A percentile compares a stretch with the other conserved stretches of the same genome.
phyloP scores from a whole-genome alignment of 2,113 vertebrate genomes.

The Laterallus jamaicensis region DNA sequence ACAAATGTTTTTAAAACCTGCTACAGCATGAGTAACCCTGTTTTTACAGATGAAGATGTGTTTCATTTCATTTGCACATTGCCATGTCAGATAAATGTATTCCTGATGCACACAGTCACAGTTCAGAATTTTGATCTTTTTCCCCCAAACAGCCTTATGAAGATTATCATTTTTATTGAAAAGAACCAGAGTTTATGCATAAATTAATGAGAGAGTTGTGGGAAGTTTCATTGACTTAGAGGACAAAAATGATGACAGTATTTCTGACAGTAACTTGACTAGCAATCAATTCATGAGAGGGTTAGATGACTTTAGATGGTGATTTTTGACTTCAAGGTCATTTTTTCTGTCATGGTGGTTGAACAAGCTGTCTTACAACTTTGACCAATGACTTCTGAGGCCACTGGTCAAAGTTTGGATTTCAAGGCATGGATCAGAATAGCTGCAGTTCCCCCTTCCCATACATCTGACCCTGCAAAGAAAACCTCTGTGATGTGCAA shows the following conservation, averaged over 20 bases:
- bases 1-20: neutral
- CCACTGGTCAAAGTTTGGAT: neutral
- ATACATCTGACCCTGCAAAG: neutral
- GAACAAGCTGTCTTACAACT: constrained; percentile 2
- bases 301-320: neutral
- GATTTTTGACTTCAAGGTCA: constrained; percentile 44
- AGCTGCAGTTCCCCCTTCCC: neutral
- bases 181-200: neutral
- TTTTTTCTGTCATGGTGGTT: constrained; percentile 8
- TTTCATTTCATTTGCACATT: neutral
- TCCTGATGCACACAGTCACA: neutral
- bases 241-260: neutral
- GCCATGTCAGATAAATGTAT: neutral
- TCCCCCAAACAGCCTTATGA: neutral
- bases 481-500: neutral
- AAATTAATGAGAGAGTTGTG: neutral
- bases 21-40: neutral
- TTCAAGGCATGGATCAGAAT: neutral
- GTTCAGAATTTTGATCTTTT: neutral
- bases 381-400: constrained; percentile 20
- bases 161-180: constrained; percentile 26
- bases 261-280: constrained; percentile 18
- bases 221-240: neutral
- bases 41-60: neutral
- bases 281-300: neutral